Conservation (phyloP, 2,888 invertebrate genomes). For the Epistrophella euchroma region DNA sequence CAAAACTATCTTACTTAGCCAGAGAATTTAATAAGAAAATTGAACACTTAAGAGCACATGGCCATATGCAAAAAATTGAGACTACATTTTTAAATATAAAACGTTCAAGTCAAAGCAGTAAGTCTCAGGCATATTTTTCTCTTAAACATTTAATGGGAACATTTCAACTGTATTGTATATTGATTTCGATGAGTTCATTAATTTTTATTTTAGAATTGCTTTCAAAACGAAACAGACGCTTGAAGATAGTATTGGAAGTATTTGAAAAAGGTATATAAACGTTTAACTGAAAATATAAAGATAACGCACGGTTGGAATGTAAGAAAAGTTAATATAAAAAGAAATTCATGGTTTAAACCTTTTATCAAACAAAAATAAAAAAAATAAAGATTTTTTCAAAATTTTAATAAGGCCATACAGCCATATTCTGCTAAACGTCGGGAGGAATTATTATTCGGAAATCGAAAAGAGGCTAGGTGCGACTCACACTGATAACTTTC, state of each 20-base stretch:
- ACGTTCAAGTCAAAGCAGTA: background rate
- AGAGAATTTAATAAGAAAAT: background rate
- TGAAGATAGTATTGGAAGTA: background rate
- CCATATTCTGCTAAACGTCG: too few relatives aligned
- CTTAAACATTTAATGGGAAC: background rate
- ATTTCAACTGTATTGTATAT: background rate
- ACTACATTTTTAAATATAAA: background rate
- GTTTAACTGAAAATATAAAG: background rate
- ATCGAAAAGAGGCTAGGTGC: too few relatives aligned
- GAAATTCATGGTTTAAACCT: too few relatives aligned
- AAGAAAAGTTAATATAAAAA: too few relatives aligned
- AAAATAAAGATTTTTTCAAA: too few relatives aligned
- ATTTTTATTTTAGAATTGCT: slow-evolving; percentile 8
- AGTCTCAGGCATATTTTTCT: background rate
- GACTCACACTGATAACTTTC: too few relatives aligned
- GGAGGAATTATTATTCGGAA: too few relatives aligned
- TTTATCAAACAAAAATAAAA: too few relatives aligned
- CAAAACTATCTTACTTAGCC: background rate
- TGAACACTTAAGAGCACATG: background rate
- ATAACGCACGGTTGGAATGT: too few relatives aligned
- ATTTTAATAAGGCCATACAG: too few relatives aligned
- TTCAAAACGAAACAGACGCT: background rate
- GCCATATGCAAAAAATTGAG: background rate
- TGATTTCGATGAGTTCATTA: background rate
- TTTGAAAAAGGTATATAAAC: background rate